phyloP scores from a whole-genome alignment of 2,797 vertebrate genomes.

The Sebastes dallii region DNA sequence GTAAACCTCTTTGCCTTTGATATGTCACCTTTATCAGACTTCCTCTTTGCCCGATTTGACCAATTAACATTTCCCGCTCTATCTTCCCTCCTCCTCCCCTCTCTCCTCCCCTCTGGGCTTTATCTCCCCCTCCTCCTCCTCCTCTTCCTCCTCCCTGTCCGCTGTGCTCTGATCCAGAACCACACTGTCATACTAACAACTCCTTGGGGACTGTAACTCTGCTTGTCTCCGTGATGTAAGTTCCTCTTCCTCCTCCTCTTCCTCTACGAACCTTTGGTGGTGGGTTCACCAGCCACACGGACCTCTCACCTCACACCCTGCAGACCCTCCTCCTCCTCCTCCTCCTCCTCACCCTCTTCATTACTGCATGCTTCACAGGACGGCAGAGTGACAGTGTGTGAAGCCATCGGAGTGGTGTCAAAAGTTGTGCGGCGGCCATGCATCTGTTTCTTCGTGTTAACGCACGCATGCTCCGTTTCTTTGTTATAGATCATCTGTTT shows the following conservation, averaged over 20 bases:
- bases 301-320: slow-evolving; percentile 60
- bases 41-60: slow-evolving; percentile 45
- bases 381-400: slow-evolving; percentile 66
- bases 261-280: slow-evolving; percentile 73
- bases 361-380: slow-evolving; percentile 79
- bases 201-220: slow-evolving; percentile 99
- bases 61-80: slow-evolving; percentile 69
- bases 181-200: slow-evolving; percentile 99
- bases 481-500: slow-evolving; percentile 50
- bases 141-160: slow-evolving; percentile 60
- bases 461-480: slow-evolving; percentile 64
- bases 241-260: slow-evolving; percentile 82
- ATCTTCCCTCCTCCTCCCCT: slow-evolving; percentile 51
- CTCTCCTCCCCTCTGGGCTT: slow-evolving; percentile 59
- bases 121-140: slow-evolving; percentile 73
- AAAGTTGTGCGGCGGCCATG: slow-evolving; percentile 45
- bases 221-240: slow-evolving; percentile 97
- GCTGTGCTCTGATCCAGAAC: slow-evolving; percentile 91
- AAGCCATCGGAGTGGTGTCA: slow-evolving; percentile 63
- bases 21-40: slow-evolving; percentile 42
- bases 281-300: slow-evolving; percentile 67
- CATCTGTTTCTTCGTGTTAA: slow-evolving; percentile 61
- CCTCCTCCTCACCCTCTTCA: slow-evolving; percentile 53
- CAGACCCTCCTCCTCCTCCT: slow-evolving; percentile 41
- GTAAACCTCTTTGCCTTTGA: slow-evolving; percentile 31